Base-by-base conservation (phyloP, 2,888 invertebrate genomes). In the Sthenelais limicola region DNA sequence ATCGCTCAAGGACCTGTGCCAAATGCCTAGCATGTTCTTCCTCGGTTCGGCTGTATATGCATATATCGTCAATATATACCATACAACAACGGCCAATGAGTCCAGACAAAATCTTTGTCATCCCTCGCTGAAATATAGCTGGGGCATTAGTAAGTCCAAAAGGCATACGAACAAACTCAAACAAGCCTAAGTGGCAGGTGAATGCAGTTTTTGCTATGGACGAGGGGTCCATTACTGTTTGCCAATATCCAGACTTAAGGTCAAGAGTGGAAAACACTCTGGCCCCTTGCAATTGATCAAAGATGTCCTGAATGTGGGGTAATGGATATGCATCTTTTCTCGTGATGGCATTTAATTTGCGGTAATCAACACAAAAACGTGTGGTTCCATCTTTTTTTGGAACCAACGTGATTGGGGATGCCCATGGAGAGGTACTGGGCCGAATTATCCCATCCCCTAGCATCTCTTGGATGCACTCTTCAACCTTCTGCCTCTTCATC, bases 61-160 rank as follows among this genome's bases (percentile, higher is more conserved):
- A 62, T 15, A 76, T 66, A 30, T 76, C 76, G 30, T 76, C 76
- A 15, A 76, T 21, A 56, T 76, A 76, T 4, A 70, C 56, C 18
- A 73, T 21, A 2, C 47, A 58, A 1, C 58, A 28, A 48, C 9
- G 71, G 1, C 58, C 70, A 4, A 73, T n/a, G 15, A 28, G 24
- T 24, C 35, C 58, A 28, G 28, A 18, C 9, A 73, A 3, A n/a
- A 72, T 26, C 3, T 15, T 35, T 5, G 67, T 52, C 74, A 77
- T 76, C 1, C 49, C 33, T 3, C 68, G 26, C 38, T 68, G 72
- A 49, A 76, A 77, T 3, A 26, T 33, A 3, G 73, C 58, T 2
- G 73, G 76, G 3, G 73, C 72, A 70, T 76, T 77, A 1, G 43
- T 30, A 18, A 76, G 32, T 9, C 76, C 76, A 54, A 77, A 76